Evolutionary conservation across 2,888 invertebrate species (phyloP), one percentile per base, ranked within the genome.

Genomic region (Tenthredo notha): DNA sequence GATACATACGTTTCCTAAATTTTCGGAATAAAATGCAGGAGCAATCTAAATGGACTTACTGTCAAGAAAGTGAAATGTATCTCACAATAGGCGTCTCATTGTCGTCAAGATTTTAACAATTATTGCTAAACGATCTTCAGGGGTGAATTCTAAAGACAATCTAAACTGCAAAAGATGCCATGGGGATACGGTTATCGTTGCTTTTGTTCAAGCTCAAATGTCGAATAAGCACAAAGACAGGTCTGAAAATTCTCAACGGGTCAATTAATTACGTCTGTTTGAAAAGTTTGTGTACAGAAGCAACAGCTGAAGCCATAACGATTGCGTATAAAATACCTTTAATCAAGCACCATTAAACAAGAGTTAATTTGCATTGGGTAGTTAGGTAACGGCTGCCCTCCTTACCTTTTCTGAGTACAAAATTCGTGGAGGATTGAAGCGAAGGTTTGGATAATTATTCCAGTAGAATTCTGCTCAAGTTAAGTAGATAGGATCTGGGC

Each of bases 291-390:
- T 50, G 50, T 77, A 77, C n/a, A 50, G 29, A 77, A 77, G 77
- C 50, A 77, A 77, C 77, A 77, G 77, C 77, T 77, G 77, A 77
- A n/a, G 18, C 50, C 33, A 54, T 77, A 50, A 77, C 7, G 77
- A 77, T 77, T 54, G 50, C 54, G 25, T 77, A 77, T 54, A 77
- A 77, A 77, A 54, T 50, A 29, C 77, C 50, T 50, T 54, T 54
- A 80, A 61, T 80, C 40, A 80, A 61, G 80, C 80, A 3, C 80
- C 61, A 61, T 61, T 80, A 80, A 80, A 61, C 80, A 9, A 80
- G 40, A 58, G 61, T 61, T 21, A 80, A 80, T 80, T 80, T 61
- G 61, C 80, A 61, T 58, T 58, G 61, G 40, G 61, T 58, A 80
- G n/a, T 77, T 47, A 33, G 29, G 29, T 77, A 77, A 74, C 74